Evolutionary conservation across 2,888 invertebrate genomes (phyloP).

Genomic region (Pseudanteris insignis): DNA sequence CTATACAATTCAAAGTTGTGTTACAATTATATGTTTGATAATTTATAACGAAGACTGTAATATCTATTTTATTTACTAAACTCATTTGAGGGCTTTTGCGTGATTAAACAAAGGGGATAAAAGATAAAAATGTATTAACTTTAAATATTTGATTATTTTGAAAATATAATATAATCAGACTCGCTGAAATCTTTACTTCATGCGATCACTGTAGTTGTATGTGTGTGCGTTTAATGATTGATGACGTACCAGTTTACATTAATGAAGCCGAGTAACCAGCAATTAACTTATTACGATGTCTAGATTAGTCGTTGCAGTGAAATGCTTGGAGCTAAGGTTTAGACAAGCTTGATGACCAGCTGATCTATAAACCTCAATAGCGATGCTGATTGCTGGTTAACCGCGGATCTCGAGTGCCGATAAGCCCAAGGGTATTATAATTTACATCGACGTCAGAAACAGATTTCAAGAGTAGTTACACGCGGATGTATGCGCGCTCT

Average conservation of each 20-base stretch:
- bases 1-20: too few species aligned
- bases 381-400: conserved; percentile 43
- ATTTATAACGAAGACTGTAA: too few species aligned
- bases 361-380: conserved; percentile 43
- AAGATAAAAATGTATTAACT: too few species aligned
- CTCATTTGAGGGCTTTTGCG: too few species aligned
- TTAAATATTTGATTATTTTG: too few species aligned
- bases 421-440: conserved; percentile 40
- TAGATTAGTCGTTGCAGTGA: conserved; percentile 33
- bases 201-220: too few species aligned
- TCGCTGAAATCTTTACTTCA: background rate
- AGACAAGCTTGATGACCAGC: conserved; percentile 38
- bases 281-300: conserved; percentile 39
- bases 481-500: conserved; percentile 4
- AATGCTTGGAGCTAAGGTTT: conserved; percentile 35
- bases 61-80: too few species aligned
- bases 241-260: conserved; percentile 12
- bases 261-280: conserved; percentile 24
- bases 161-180: too few species aligned
- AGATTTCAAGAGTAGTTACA: conserved; percentile 32
- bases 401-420: conserved; percentile 34
- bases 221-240: too few species aligned
- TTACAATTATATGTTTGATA: too few species aligned
- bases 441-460: conserved; percentile 39
- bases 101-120: too few species aligned